Conservation (phyloP, 2,797 vertebrate genomes). For the Cyprinella venusta region DNA sequence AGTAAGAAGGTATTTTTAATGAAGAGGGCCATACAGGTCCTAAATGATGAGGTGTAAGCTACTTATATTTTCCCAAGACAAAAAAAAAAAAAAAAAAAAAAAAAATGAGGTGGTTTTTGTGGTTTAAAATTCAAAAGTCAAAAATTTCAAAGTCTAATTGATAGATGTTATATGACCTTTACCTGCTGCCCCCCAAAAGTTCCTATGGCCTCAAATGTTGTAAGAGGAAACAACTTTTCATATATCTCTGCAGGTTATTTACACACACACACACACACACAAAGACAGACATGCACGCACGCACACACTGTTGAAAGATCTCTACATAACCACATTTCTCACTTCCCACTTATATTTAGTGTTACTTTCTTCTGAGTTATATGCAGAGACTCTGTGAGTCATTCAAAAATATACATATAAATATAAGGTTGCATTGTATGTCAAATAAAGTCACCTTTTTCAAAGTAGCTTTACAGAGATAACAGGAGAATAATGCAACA, state of each 20-base stretch:
- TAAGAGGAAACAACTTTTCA: not conserved
- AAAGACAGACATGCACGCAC: no score
- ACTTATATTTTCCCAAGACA: not conserved
- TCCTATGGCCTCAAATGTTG: not conserved
- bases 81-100: not conserved
- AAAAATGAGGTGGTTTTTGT: not conserved
- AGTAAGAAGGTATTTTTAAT: not conserved
- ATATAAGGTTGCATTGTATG: not conserved
- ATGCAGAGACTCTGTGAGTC: not conserved
- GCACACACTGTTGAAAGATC: not conserved
- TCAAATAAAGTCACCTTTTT: no score
- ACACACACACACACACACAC: not conserved
- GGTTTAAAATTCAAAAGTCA: not conserved
- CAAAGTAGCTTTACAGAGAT: no score
- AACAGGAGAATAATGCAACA: no score
- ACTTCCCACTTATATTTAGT: not conserved
- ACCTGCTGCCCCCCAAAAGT: not conserved
- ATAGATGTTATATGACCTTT: not conserved
- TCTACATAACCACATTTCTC: not conserved
- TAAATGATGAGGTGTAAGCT: no score
- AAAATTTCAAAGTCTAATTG: no score
- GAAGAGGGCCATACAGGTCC: not conserved
- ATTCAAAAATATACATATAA: not conserved
- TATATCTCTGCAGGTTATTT: not conserved
- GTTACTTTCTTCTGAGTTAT: no score